These are phyloP conservation scores for Tichodroma muraria DNA, from an alignment of 2,113 vertebrate species.

Conservation along the genomic window DNA sequence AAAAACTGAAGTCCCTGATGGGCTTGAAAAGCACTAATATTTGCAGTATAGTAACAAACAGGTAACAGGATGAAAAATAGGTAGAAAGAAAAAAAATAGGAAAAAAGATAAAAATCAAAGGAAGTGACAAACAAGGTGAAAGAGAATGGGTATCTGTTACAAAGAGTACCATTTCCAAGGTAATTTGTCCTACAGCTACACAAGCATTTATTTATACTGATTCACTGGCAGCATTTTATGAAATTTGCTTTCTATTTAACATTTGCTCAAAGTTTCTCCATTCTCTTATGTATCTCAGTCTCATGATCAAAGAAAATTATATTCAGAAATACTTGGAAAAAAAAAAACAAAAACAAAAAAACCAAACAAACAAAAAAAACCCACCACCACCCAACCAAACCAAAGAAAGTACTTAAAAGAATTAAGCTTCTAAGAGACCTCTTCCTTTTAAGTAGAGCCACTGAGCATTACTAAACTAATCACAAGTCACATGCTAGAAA, in stretches of 20 bases:
- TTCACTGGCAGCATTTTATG: background rate
- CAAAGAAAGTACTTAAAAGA: background rate
- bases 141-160: background rate
- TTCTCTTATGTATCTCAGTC: background rate
- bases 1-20: background rate
- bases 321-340: background rate
- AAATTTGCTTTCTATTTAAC: background rate
- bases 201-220: background rate
- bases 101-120: background rate
- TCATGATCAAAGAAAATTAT: background rate
- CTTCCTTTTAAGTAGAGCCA: background rate
- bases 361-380: too few species aligned
- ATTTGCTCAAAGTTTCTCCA: background rate
- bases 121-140: background rate
- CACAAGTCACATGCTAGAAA: background rate
- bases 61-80: background rate
- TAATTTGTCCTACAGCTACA: background rate
- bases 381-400: background rate
- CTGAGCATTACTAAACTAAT: background rate
- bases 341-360: background rate
- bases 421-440: background rate
- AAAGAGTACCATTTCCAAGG: background rate
- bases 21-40: background rate
- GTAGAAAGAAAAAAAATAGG: background rate
- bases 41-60: background rate